A percentile compares a stretch with the other conserved stretches of the same genome.
Conservation (phyloP, 1,140 invertebrate genomes). For the Ridgeia piscesae region DNA sequence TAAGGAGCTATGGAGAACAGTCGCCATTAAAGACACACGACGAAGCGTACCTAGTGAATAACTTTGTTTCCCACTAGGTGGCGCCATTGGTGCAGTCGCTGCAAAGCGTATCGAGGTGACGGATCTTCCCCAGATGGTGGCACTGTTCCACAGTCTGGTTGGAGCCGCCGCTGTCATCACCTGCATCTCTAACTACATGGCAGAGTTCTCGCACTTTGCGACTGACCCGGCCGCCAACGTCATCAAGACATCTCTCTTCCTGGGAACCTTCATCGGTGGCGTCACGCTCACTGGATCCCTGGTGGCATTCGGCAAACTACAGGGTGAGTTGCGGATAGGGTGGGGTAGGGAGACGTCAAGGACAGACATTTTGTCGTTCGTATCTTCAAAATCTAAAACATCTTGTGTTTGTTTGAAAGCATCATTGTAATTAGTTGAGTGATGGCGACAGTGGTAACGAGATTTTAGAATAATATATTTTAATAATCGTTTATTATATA, state of each 20-base stretch:
- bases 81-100: constrained; percentile 59
- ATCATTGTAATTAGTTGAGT: no score
- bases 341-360: background rate
- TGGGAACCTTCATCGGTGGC: constrained; percentile 88
- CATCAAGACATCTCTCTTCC: constrained; percentile 83
- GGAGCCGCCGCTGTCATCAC: constrained; percentile 85
- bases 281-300: constrained; percentile 87
- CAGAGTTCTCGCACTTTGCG: constrained; percentile 80
- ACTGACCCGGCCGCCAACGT: constrained; percentile 78
- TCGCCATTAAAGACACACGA: no score
- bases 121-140: constrained; percentile 86
- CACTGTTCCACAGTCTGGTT: constrained; percentile 85
- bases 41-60: background rate
- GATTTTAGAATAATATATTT: no score
- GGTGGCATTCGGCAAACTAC: constrained; percentile 88
- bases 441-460: no score
- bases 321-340: constrained; percentile 58
- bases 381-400: no score
- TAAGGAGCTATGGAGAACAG: no score
- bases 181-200: constrained; percentile 80
- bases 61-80: constrained; percentile 39
- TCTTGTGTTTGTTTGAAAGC: no score
- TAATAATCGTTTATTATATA: no score
- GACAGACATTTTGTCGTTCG: no score
- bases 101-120: constrained; percentile 85